A percentile compares a stretch with the other conserved stretches of the same genome.
Conservation (phyloP, 2,888 invertebrate species). For the Polylopha cassiicola region DNA sequence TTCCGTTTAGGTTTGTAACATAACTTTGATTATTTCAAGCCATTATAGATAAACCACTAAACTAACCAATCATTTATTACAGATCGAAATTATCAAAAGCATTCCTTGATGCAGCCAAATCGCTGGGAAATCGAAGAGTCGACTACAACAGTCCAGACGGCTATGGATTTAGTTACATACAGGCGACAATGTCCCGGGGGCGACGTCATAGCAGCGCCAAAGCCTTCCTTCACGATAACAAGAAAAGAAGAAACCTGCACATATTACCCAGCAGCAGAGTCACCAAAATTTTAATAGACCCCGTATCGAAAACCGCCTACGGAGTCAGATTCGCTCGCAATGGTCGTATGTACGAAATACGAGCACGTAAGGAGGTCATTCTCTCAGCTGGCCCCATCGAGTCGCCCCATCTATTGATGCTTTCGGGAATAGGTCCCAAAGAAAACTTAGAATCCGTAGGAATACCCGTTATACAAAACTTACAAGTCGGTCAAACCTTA, state of each 20-base stretch:
- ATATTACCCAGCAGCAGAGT: constrained; percentile 74
- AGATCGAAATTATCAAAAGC: constrained; percentile 78
- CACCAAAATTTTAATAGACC: constrained; percentile 77
- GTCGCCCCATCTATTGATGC: constrained; percentile 85
- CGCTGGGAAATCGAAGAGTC: constrained; percentile 79
- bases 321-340: constrained; percentile 58
- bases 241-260: constrained; percentile 76
- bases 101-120: constrained; percentile 79
- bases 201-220: constrained; percentile 73
- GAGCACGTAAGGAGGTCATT: constrained; percentile 74
- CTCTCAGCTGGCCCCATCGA: constrained; percentile 86
- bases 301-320: constrained; percentile 61
- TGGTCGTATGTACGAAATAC: constrained; percentile 61
- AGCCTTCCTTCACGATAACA: constrained; percentile 76
- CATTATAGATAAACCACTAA: not conserved
- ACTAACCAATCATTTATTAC: constrained; percentile 28
- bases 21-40: not conserved
- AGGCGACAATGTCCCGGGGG: constrained; percentile 68
- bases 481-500: constrained; percentile 81
- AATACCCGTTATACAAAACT: constrained; percentile 79
- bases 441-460: constrained; percentile 74
- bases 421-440: constrained; percentile 81
- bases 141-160: constrained; percentile 83
- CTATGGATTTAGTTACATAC: constrained; percentile 76
- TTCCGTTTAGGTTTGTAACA: constrained; percentile 66